Evolutionary conservation across 2,797 vertebrate species (phyloP).

Genomic region (Phataginus tetradactyla): DNA sequence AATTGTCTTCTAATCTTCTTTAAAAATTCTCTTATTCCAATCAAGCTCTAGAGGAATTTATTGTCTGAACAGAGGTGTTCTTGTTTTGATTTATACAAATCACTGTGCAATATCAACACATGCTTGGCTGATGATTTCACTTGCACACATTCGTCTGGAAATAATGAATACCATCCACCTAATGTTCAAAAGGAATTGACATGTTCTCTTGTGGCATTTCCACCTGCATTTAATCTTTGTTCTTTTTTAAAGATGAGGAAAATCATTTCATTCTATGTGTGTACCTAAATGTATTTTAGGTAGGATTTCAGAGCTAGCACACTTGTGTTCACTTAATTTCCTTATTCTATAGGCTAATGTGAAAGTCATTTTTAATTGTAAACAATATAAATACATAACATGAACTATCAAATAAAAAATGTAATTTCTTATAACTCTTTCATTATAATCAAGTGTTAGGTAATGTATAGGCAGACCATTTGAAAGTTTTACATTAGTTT

Average conservation of each 20-base stretch:
- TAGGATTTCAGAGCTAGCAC: background rate
- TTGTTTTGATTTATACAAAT: constrained; percentile 79
- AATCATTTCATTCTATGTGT: constrained; percentile 16
- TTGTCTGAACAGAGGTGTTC: constrained; percentile 75
- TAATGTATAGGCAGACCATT: background rate
- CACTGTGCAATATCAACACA: constrained; percentile 55
- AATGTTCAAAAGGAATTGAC: constrained; percentile 60
- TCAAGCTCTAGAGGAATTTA: constrained; percentile 77
- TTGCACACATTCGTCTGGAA: constrained; percentile 75
- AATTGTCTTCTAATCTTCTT: constrained; percentile 79
- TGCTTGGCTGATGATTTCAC: constrained; percentile 63
- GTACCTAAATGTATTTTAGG: background rate
- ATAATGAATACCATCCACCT: constrained; percentile 69
- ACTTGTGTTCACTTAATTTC: background rate
- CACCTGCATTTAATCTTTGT: constrained; percentile 1
- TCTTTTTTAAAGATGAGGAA: constrained; percentile 17
- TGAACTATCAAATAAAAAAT: constrained; percentile 19
- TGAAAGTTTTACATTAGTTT: background rate
- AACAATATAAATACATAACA: background rate
- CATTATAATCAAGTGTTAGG: background rate
- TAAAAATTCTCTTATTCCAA: constrained; percentile 76
- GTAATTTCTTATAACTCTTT: background rate
- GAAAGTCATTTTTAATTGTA: background rate
- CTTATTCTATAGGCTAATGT: background rate
- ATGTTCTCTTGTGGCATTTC: background rate